Base-by-base conservation (phyloP, 2,888 invertebrate genomes). In the Drosophila recens region DNA sequence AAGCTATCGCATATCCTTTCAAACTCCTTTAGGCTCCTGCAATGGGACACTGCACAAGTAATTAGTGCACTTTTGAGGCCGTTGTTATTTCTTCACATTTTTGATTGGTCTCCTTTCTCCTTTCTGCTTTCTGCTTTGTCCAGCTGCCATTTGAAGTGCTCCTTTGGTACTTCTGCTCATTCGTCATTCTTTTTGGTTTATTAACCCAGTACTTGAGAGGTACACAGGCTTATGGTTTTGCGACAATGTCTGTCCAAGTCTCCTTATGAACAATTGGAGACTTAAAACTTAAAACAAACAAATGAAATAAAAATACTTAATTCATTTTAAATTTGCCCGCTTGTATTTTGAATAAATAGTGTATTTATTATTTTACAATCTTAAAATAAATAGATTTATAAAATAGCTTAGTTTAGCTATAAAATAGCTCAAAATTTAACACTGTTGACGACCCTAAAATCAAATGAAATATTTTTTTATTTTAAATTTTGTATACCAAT, bases 51-150 rank as follows among this genome's bases (percentile, higher is more conserved):
- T 75, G 76, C 75, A 75, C 77, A 68, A 76, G 83, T 82, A 85
- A 82, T 82, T 82, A 82, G 80, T 85, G 80, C 83, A 82, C 80
- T 85, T 68, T 65, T 51, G 48, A 43, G 56, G 45, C 82, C 82
- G 67, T 75, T 71, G 62, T 66, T 77, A 56, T 62, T 64, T 52
- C 72, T 64, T 52, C 72, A 64, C 58, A 54, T 36, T 65, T 53
- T 54, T 61, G 30, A 15, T 61, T 40, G 38, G 15, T 49, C 33
- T 68, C 42, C 49, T 75, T 58, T 70, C n/a, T 23, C 43, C 36
- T 75, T 58, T 70, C n/a, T 23, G 46, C 49, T 61, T 49, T 48
- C n/a, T 20, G 46, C 36, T 75, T 58, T 70, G 70, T 75, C 59
- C 66, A 61, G 33, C 61, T 71, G 61, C 40, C 68, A 66, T 62